Percentiles rank a stretch among this genome's conserved stretches.
Conservation (phyloP, 2,797 vertebrate genomes). For the Rhincodon typus region DNA sequence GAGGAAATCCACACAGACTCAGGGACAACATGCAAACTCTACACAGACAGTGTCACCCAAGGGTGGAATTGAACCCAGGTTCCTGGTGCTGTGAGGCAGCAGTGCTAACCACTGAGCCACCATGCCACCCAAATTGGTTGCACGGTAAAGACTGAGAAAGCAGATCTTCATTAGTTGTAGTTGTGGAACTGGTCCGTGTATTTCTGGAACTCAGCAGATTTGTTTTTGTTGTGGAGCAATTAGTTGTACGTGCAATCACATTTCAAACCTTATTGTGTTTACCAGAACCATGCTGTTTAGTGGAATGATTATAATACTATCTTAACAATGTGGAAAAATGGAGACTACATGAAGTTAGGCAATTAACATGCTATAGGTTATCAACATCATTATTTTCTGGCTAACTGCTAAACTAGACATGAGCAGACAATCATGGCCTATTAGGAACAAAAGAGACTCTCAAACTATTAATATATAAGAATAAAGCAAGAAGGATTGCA, state of each 20-base stretch:
- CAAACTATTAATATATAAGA: not conserved
- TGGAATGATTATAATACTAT: not conserved
- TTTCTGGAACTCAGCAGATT: too few species aligned
- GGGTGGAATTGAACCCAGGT: too few species aligned
- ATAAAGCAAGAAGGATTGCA: not conserved
- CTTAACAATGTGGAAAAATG: not conserved
- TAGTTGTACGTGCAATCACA: not conserved
- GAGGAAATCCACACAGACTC: too few species aligned
- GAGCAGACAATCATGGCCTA: not conserved
- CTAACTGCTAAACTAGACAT: constrained; percentile 6
- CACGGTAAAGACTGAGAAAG: not conserved
- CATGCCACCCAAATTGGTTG: too few species aligned
- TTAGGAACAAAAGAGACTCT: not conserved
- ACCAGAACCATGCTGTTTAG: not conserved
- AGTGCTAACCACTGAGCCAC: too few species aligned
- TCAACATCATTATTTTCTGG: not conserved
- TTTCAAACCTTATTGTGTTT: not conserved
- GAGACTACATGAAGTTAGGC: not conserved
- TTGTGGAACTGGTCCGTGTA: too few species aligned
- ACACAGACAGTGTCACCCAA: too few species aligned
- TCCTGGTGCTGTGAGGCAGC: too few species aligned
- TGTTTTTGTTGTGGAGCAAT: not conserved
- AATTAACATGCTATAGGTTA: not conserved
- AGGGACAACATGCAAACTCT: too few species aligned
- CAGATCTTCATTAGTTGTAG: not conserved